phyloP scores from a whole-genome alignment of 2,113 vertebrate genomes.

The Aptenodytes forsteri region DNA sequence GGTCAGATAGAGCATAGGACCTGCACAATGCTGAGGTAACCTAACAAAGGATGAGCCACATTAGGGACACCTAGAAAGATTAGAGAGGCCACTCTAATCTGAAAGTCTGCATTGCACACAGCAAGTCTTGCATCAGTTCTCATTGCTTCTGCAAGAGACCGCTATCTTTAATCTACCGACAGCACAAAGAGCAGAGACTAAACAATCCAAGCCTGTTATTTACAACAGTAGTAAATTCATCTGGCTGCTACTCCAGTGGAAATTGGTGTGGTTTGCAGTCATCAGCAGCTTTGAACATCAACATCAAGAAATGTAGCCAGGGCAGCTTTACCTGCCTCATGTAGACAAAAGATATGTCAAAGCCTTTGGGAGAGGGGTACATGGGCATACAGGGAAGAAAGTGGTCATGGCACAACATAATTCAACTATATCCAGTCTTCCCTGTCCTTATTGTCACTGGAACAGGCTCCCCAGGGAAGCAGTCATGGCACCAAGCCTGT shows the following conservation, averaged over 20 bases:
- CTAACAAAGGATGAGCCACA: background rate
- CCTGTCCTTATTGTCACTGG: background rate
- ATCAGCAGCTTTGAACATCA: background rate
- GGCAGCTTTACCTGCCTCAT: background rate
- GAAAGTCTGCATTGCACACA: background rate
- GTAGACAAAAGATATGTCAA: background rate
- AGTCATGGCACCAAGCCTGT: background rate
- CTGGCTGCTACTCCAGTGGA: background rate
- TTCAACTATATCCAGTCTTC: background rate
- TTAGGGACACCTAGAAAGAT: background rate
- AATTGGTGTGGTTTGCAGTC: background rate
- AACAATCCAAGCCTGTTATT: conserved; percentile 8
- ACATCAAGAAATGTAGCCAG: background rate
- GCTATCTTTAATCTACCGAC: background rate
- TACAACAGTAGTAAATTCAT: conserved; percentile 34
- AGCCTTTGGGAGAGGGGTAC: background rate
- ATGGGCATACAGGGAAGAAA: background rate
- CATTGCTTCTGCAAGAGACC: background rate
- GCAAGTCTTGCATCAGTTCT: conserved; percentile 1
- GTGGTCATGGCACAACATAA: background rate
- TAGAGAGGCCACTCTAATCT: background rate
- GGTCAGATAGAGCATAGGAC: background rate
- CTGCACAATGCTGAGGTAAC: background rate
- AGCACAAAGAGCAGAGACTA: conserved; percentile 12
- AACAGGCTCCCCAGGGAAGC: background rate